phyloP scores from a whole-genome alignment of 1,140 invertebrate genomes.

The Saxidomus purpurata region DNA sequence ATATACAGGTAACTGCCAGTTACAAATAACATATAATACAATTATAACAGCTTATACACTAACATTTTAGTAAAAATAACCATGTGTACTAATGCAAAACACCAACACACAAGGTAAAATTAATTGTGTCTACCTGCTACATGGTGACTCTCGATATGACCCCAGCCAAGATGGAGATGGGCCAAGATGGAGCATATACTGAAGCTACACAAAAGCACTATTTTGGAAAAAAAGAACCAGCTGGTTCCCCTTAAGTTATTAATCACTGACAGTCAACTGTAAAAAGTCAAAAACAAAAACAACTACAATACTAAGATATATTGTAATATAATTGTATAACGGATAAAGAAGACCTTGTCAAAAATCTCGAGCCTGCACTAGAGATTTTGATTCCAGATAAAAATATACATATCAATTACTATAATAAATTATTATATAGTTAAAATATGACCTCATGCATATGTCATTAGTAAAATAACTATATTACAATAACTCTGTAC shows the following conservation, averaged over 20 bases:
- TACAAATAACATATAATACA: neutral
- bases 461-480: slow-evolving; percentile 34
- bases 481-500: slow-evolving; percentile 32
- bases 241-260: too few relatives aligned
- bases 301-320: slow-evolving; percentile 16
- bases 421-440: slow-evolving; percentile 45
- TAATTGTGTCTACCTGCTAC: too few relatives aligned
- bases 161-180: too few relatives aligned
- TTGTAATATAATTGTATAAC: slow-evolving; percentile 7
- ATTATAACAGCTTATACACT: too few relatives aligned
- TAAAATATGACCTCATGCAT: slow-evolving; percentile 41
- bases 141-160: too few relatives aligned
- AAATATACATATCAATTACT: slow-evolving; percentile 44
- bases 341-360: slow-evolving; percentile 5
- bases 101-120: too few relatives aligned
- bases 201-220: too few relatives aligned
- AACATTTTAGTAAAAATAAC: too few relatives aligned
- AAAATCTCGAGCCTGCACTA: slow-evolving; percentile 5
- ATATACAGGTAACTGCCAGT: slow-evolving; percentile 4
- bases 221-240: neutral
- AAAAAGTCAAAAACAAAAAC: neutral
- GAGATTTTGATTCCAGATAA: slow-evolving; percentile 25
- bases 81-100: too few relatives aligned
- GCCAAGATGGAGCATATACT: too few relatives aligned
- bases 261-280: neutral